Base-by-base conservation (phyloP, 2,797 vertebrate species). In the Diplodus puntazzo region DNA sequence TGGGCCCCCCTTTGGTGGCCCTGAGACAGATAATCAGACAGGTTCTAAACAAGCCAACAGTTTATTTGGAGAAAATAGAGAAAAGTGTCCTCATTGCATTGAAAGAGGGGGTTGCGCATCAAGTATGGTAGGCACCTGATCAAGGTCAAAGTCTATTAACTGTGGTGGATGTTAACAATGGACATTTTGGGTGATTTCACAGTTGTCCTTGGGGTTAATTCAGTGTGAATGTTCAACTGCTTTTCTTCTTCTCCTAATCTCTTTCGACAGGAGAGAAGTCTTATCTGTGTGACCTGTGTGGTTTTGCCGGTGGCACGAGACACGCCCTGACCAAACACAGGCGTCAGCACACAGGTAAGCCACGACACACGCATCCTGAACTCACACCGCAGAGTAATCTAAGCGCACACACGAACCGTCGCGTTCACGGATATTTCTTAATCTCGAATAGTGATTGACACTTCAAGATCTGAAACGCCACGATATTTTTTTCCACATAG, bases 241-340 rank as follows among this genome's bases (percentile, higher is more conserved):
- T 55, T 20, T 21, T 61, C 21, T 23, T 17, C 16, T n/a, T 76
- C 43, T 73, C 58, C 69, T 27, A 16, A 17, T 74, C 25, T 66
- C 9, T 64, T 23, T 79, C 69, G 94, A 86, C 90, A 99, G 98
- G 98, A 91, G 98, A 99, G 95, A 99, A 99, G 95, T 98, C 98
- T 16, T 99, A 98, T 92, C 96, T 99, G 74, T 99, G 98, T 92
- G 98, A 99, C 96, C 97, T 99, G 86, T 99, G 98, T 82, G 98
- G 98, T 87, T 99, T 99, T 79, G 98, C 98, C 1, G 98, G 98
- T 64, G 98, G 98, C 82, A 99, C 98, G 0, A 96, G 97, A 84
- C 98, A 99, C 75, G 98, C 98, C 92, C 97, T 99, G 89, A 99
- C 98, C 92, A 99, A 99, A 92, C 98, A 99, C 88, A 95, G 98